phyloP scores from a whole-genome alignment of 2,113 vertebrate species.

The Scolopax mira region DNA sequence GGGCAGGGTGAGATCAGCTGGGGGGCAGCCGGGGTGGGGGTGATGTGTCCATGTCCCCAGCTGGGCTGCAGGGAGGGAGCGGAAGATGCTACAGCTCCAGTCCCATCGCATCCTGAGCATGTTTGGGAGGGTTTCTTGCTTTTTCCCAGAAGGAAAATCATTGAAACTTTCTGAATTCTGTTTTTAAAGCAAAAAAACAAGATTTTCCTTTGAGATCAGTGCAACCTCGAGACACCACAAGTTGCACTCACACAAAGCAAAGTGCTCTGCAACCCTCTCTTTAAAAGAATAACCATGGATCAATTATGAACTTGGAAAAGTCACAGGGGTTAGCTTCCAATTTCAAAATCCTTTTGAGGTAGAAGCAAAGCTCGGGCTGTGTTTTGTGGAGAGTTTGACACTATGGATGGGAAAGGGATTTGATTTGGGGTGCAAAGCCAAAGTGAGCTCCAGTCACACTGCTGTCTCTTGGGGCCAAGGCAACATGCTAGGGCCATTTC shows the following conservation, averaged over 20 bases:
- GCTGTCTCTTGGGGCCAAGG: fast-evolving
- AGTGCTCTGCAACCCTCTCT: not conserved
- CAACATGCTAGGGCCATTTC: fast-evolving
- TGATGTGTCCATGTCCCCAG: not conserved
- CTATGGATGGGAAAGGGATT: not conserved
- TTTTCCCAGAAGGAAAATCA: not conserved
- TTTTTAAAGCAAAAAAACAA: not conserved
- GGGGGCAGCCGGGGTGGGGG: not conserved
- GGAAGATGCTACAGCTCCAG: not conserved
- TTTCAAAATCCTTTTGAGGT: not conserved
- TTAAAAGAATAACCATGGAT: not conserved
- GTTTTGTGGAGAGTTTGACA: not conserved
- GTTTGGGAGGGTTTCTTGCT: not conserved
- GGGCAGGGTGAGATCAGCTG: not conserved
- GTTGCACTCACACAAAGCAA: not conserved
- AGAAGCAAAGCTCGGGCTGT: not conserved
- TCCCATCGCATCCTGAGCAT: fast-evolving
- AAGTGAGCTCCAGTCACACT: not conserved
- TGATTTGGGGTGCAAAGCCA: not conserved
- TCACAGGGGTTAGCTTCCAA: not conserved
- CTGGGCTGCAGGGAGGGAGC: not conserved
- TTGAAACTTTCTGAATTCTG: not conserved
- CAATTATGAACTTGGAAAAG: not conserved
- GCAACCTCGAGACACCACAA: not conserved
- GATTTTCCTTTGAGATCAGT: not conserved